phyloP scores from a whole-genome alignment of 2,113 vertebrate genomes.

The Kryptolebias marmoratus region DNA sequence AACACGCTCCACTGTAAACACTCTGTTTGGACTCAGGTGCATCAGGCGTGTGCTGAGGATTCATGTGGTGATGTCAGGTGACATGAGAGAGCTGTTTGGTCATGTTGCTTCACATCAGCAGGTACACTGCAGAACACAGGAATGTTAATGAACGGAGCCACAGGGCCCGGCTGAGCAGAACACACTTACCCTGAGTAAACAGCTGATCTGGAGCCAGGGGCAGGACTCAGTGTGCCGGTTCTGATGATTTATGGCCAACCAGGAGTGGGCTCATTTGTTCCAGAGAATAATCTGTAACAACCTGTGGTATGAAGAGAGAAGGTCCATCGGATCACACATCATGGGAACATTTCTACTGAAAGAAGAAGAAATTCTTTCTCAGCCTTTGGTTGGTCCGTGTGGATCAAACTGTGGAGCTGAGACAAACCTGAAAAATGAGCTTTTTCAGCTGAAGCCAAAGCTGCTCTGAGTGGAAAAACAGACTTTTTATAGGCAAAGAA shows the following conservation, averaged over 20 bases:
- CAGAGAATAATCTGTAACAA: neutral
- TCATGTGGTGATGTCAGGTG: conserved; percentile 29
- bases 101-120: conserved; percentile 31
- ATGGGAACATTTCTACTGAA: no score
- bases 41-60: neutral
- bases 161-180: neutral
- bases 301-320: no score
- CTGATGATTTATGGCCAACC: conserved; percentile 16
- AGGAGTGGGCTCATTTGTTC: conserved; percentile 44
- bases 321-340: no score
- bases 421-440: no score
- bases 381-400: no score
- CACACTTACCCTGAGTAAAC: neutral
- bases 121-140: conserved; percentile 42
- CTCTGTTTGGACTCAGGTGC: neutral
- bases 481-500: no score
- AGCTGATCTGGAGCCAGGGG: conserved; percentile 9
- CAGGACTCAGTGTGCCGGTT: conserved; percentile 1
- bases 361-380: no score
- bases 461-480: no score
- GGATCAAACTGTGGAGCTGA: no score
- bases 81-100: conserved; percentile 51
- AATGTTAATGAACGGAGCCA: conserved; percentile 48
- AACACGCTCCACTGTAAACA: no score
- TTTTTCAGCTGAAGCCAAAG: no score